Evolutionary conservation across 2,888 invertebrate species (phyloP), one percentile per base, ranked within the genome.

Genomic region (Eulithis testata): DNA sequence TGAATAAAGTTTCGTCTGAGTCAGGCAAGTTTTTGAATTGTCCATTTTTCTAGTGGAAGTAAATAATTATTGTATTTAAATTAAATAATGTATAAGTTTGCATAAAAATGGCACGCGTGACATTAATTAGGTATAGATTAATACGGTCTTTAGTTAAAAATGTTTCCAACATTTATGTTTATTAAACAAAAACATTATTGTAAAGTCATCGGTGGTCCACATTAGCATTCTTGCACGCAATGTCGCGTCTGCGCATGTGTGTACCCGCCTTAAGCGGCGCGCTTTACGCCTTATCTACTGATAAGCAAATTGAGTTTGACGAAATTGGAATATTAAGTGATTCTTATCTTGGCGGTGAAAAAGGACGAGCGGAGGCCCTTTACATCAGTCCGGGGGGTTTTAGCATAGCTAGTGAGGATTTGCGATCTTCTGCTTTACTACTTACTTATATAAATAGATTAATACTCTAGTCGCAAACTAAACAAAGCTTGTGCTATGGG

Each of bases 301-400:
- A 73, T 73, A 73, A 72, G 73, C 73, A 70, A 72, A 72, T 72
- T 70, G 69, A 65, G 68, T 73, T 71, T 73, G 73, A 73, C 66
- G 73, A 73, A 70, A 70, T 72, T 68, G 63, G 73, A 72, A 71
- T 72, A 73, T 70, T 68, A 72, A 73, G 71, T 64, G 73, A 71
- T 70, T 57, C 55, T 71, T 66, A 71, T 73, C 68, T 14, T 45
- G 52, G 45, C 57, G 58, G 61, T 53, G 65, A 59, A 58, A 63
- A 63, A 49, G 59, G 12, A 44, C 65, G 12, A 54, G 21, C 11
- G 8, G 14, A 7, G 6, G 1, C n/a, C 11, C 11, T 44, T 43
- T 7, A 31, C 59, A 14, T 12, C 11, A 44, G n/a, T 44, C 6
- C n/a, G 12, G 49, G 9, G 11, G 8, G 57, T 49, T 36, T 36